Conservation (phyloP, 2,797 vertebrate genomes). For the Otus scops region DNA sequence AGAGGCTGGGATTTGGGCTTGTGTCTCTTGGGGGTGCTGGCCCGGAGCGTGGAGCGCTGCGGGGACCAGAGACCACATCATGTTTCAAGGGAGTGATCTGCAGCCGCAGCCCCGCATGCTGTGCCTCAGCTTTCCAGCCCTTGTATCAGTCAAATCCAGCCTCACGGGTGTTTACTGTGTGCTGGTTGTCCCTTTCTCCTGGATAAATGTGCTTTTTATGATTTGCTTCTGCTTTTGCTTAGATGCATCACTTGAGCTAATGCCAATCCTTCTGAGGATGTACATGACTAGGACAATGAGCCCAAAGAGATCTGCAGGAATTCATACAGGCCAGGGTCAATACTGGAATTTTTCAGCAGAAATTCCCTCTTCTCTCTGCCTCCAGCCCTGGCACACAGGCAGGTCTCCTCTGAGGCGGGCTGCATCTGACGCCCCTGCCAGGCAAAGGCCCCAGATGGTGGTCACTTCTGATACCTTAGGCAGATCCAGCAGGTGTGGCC, state of each 20-base stretch:
- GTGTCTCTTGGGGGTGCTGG: neutral
- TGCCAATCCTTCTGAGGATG: neutral
- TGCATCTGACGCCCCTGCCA: neutral
- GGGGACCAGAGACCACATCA: neutral
- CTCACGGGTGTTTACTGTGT: neutral
- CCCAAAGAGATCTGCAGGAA: neutral
- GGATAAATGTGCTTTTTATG: fast-evolving
- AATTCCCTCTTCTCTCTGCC: neutral
- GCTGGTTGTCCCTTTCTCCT: neutral
- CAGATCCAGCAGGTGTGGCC: neutral
- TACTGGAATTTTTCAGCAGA: neutral
- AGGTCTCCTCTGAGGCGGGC: neutral
- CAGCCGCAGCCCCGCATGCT: neutral
- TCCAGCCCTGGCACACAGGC: neutral
- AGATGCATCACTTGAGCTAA: neutral
- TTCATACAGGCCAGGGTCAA: neutral
- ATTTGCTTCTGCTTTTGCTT: neutral
- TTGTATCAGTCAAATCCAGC: fast-evolving
- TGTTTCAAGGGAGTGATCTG: neutral
- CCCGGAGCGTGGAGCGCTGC: fast-evolving
- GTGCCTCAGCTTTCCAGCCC: neutral
- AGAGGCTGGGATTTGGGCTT: neutral
- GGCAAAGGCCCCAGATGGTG: neutral
- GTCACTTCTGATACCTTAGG: neutral
- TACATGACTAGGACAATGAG: neutral